Base-by-base conservation (phyloP, 2,113 vertebrate species). In the Thamnaconus septentrionalis region DNA sequence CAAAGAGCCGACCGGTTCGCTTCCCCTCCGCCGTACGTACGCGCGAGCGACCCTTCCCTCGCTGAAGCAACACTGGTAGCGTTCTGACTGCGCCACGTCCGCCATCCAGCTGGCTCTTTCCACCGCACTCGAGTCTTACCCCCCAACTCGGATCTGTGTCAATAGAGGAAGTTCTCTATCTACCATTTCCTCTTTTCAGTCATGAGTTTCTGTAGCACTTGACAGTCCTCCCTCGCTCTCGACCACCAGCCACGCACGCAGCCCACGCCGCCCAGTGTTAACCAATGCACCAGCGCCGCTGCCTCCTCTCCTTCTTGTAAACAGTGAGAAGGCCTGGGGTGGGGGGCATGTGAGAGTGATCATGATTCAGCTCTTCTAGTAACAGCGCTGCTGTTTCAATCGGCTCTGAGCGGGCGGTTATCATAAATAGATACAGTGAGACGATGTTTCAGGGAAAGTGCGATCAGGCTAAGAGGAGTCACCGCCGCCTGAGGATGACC, bases 81-180 rank as follows among this genome's bases (percentile, higher is more conserved):
- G 54, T 53, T 54, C 69, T 80, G 79, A 76, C 69, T 71, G 43
- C 66, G 68, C 4, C n/a, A 40, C 64, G 71, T 78, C 75, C 57
- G 42, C 74, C 55, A 78, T 76, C 70, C 65, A 78, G 44, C 58
- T n/a, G 10, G 6, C 62, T 63, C 60, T 64, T 56, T 46, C 51
- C 64, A 51, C 66, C 69, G 71, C 70, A 53, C 74, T 82, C 79
- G 45, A 85, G 69, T 85, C 76, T 85, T 80, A 64, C 78, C 85
- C 82, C 75, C 80, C 18, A 31, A 78, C 80, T 85, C 56, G n/a
- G 64, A 78, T 80, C 78, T 89, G 78, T 87, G 79, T 88, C 86
- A 88, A 88, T 87, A 88, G 89, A 90, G 90, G 90, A 91, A 91
- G 90, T 90, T 66, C 40, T 80, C 73, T 76, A 79, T 80, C 66